phyloP scores from a whole-genome alignment of 2,113 vertebrate species.

The Corythornis cristatus region DNA sequence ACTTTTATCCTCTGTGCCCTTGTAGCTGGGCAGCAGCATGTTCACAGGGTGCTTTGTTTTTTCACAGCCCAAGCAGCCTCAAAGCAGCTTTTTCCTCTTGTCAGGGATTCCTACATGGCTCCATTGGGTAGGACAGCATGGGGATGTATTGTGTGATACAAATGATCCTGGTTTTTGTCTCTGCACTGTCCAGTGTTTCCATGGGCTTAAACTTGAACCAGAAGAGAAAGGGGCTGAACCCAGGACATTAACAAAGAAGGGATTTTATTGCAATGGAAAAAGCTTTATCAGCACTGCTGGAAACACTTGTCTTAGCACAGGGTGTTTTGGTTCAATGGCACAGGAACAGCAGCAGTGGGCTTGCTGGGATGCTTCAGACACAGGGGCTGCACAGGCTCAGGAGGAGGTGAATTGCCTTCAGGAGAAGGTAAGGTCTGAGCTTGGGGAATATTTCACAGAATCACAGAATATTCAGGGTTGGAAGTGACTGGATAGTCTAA shows the following conservation, averaged over 20 bases:
- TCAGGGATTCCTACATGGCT: rapidly evolving
- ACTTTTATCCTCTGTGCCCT: background rate
- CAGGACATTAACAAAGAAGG: background rate
- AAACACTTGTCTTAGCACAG: background rate
- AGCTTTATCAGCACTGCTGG: background rate
- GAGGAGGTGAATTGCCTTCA: rapidly evolving
- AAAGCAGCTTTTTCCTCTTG: background rate
- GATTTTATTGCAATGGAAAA: background rate
- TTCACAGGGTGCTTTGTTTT: background rate
- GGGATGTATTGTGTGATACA: background rate
- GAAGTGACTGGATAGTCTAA: no score
- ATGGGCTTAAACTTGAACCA: background rate
- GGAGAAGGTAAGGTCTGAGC: background rate
- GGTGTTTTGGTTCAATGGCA: background rate
- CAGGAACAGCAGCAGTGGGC: rapidly evolving
- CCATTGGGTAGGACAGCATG: rapidly evolving
- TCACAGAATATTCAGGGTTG: no score
- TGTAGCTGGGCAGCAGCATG: rapidly evolving
- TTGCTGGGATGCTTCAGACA: background rate
- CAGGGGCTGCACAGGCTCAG: background rate
- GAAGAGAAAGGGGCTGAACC: background rate
- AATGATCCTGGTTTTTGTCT: background rate
- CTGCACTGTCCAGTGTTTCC: rapidly evolving
- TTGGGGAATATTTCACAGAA: background rate
- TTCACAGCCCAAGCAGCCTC: background rate